These are phyloP conservation scores for Schizaphis graminum DNA, from an alignment of 2,888 invertebrate species.

Conservation along the genomic window DNA sequence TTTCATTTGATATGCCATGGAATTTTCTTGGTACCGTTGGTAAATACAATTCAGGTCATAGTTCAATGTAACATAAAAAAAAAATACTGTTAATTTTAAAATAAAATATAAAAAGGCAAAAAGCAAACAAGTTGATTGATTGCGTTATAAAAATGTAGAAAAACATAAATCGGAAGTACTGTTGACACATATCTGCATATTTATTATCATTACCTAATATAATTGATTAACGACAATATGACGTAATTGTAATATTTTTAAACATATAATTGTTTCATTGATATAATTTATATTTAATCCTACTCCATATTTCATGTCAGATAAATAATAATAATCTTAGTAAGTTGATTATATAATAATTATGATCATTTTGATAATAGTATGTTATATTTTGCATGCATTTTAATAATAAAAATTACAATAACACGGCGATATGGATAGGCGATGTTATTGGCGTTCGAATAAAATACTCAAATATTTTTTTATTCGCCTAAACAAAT, in stretches of 20 bases:
- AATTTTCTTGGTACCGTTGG: no score
- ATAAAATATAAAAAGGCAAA: no score
- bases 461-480: neutral
- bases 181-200: neutral
- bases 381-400: neutral
- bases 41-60: no score
- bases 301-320: neutral
- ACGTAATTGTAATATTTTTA: neutral
- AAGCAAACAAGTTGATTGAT: neutral
- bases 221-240: neutral
- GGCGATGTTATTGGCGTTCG: neutral
- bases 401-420: neutral
- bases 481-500: neutral
- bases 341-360: neutral
- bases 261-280: neutral
- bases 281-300: neutral
- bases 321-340: neutral
- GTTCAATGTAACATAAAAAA: no score
- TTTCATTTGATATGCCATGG: no score
- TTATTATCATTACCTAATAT: neutral
- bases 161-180: neutral
- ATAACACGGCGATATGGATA: neutral
- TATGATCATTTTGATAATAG: neutral
- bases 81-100: neutral
- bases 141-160: neutral